A percentile compares a stretch with the other conserved stretches of the same genome.
These are phyloP conservation scores for Drosophila imparisetae DNA, from an alignment of 2,888 invertebrate species.

Conservation along the genomic window DNA sequence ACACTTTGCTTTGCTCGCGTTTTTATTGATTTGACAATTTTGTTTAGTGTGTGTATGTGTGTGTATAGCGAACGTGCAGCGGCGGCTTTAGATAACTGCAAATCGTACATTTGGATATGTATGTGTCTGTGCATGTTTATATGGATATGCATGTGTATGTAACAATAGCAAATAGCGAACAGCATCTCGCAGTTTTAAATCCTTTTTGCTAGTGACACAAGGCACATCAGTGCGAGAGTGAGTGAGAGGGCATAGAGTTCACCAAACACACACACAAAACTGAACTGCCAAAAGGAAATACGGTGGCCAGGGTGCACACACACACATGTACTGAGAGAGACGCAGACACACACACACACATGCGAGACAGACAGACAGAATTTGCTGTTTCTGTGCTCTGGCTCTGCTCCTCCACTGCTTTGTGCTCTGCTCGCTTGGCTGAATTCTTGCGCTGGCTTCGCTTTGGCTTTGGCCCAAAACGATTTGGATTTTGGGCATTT, in stretches of 20 bases:
- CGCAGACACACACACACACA: constrained; percentile 15
- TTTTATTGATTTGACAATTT: constrained; percentile 68
- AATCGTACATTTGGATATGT: constrained; percentile 21
- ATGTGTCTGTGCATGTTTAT: constrained; percentile 1
- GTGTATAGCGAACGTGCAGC: constrained; percentile 21
- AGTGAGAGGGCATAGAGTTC: constrained; percentile 56
- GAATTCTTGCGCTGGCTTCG: constrained; percentile 64
- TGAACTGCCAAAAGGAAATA: constrained; percentile 72
- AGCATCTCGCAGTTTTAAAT: constrained; percentile 54
- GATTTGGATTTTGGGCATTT: constrained; percentile 65
- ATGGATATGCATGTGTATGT: constrained; percentile 8
- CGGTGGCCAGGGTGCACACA: constrained; percentile 54
- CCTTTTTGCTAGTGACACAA: constrained; percentile 42
- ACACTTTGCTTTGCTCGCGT: constrained; percentile 56
- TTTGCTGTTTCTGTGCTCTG: constrained; percentile 33
- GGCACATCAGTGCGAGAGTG: constrained; percentile 5
- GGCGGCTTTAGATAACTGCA: constrained; percentile 55
- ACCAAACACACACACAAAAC: constrained; percentile 44
- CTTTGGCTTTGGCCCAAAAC: constrained; percentile 64
- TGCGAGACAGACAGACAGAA: constrained; percentile 47
- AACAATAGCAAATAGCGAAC: constrained; percentile 42
- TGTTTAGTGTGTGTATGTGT: constrained; percentile 17
- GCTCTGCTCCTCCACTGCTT: constrained; percentile 26
- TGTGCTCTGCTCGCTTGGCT: constrained; percentile 63
- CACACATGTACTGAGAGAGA: constrained; percentile 23